Evolutionary conservation across 1,140 invertebrate species (phyloP).

Genomic region (Dreissena polymorpha): DNA sequence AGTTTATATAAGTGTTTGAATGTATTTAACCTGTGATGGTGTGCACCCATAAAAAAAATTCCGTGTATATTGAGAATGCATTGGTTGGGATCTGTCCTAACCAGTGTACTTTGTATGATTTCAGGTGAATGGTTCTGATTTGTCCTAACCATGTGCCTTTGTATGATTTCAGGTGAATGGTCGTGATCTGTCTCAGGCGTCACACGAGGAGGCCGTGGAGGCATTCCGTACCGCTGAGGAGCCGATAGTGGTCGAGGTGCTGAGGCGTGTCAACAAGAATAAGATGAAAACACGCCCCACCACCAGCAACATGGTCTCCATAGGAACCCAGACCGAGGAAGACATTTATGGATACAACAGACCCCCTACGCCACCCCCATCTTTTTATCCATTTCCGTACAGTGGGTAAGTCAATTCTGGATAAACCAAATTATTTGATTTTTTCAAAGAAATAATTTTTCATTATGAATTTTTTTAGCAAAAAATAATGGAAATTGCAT

Average conservation of each 20-base stretch:
- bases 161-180: constrained; percentile 85
- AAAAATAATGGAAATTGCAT: too few relatives aligned
- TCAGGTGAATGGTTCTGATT: constrained; percentile 87
- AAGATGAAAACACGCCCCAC: constrained; percentile 73
- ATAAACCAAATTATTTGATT: too few relatives aligned
- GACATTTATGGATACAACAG: constrained; percentile 75
- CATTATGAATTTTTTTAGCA: too few relatives aligned
- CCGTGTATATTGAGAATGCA: not conserved
- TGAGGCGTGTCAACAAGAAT: constrained; percentile 80
- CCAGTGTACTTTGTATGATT: constrained; percentile 58
- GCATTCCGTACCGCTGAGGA: constrained; percentile 86
- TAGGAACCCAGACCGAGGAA: constrained; percentile 78
- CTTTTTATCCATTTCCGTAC: constrained; percentile 67
- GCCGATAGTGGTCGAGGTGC: constrained; percentile 87
- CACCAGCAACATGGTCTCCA: constrained; percentile 71
- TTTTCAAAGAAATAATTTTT: too few relatives aligned
- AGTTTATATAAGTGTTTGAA: not conserved
- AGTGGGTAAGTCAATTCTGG: constrained; percentile 68
- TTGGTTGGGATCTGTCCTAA: too few relatives aligned
- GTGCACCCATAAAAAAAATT: not conserved
- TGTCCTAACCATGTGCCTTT: constrained; percentile 80
- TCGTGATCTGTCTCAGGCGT: constrained; percentile 84
- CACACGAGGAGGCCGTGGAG: constrained; percentile 87
- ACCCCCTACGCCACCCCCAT: constrained; percentile 74
- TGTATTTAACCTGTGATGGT: not conserved